phyloP scores from a whole-genome alignment of 2,797 vertebrate species.

The Danionella dracula region DNA sequence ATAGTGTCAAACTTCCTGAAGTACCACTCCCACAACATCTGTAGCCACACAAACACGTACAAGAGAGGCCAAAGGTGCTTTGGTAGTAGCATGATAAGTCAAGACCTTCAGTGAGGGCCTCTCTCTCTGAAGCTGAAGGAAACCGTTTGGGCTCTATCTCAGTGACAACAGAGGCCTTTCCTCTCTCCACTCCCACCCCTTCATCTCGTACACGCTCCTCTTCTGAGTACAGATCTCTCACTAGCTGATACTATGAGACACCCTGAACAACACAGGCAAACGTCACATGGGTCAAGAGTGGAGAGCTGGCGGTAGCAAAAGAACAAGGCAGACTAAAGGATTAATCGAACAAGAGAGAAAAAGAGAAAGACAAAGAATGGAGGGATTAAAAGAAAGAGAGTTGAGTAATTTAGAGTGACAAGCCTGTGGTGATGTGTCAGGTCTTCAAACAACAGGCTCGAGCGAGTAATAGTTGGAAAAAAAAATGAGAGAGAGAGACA shows the following conservation, averaged over 20 bases:
- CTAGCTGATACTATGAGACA: constrained; percentile 1
- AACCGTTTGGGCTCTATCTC: constrained; percentile 24
- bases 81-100: constrained; percentile 21
- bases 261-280: not conserved
- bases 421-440: constrained; percentile 51
- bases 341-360: constrained; percentile 7
- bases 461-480: constrained; percentile 15
- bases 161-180: constrained; percentile 21
- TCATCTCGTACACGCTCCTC: not conserved
- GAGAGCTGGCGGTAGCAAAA: not conserved
- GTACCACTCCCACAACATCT: not conserved
- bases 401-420: constrained; percentile 62
- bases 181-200: not conserved
- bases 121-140: constrained; percentile 23
- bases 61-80: constrained; percentile 21
- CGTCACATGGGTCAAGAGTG: not conserved
- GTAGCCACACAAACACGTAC: constrained; percentile 17
- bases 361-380: constrained; percentile 38
- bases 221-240: constrained; percentile 13
- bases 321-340: not conserved
- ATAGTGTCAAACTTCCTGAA: constrained; percentile 8
- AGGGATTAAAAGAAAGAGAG: constrained; percentile 52
- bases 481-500: not conserved
- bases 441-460: constrained; percentile 50
- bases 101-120: not conserved